A percentile compares a stretch with the other conserved stretches of the same genome.
phyloP scores from a whole-genome alignment of 2,113 vertebrate species.

The Lucifuga dentata region DNA sequence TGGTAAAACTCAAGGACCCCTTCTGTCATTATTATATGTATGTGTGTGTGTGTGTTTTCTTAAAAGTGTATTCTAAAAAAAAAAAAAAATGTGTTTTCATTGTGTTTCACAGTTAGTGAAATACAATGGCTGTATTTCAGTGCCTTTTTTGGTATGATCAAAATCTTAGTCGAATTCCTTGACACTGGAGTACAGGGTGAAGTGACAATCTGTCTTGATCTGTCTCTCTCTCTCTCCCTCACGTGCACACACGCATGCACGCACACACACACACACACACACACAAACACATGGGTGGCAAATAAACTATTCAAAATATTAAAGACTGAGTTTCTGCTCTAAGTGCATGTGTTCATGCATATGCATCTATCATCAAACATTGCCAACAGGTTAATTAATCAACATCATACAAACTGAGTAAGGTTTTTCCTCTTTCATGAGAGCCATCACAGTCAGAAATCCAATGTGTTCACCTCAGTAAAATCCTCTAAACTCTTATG shows the following conservation, averaged over 20 bases:
- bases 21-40: conserved; percentile 25
- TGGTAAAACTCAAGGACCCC: conserved; percentile 35
- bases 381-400: conserved; percentile 55
- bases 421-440: conserved; percentile 21
- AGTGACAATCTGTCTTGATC: conserved; percentile 40
- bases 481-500: no score
- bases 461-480: neutral
- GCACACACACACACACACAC: conserved; percentile 26
- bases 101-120: conserved; percentile 13
- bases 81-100: conserved; percentile 31
- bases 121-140: conserved; percentile 22
- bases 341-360: conserved; percentile 21
- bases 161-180: conserved; percentile 30
- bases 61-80: conserved; percentile 26
- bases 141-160: conserved; percentile 8
- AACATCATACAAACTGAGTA: conserved; percentile 36
- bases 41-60: conserved; percentile 18
- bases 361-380: conserved; percentile 31
- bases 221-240: no score
- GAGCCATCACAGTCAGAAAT: neutral
- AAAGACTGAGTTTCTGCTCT: conserved; percentile 12
- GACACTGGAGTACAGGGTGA: conserved; percentile 32
- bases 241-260: conserved; percentile 2
- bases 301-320: conserved; percentile 26
- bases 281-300: conserved; percentile 6